Conservation (phyloP, 2,888 invertebrate species). For the Parthenolecanium corni region DNA sequence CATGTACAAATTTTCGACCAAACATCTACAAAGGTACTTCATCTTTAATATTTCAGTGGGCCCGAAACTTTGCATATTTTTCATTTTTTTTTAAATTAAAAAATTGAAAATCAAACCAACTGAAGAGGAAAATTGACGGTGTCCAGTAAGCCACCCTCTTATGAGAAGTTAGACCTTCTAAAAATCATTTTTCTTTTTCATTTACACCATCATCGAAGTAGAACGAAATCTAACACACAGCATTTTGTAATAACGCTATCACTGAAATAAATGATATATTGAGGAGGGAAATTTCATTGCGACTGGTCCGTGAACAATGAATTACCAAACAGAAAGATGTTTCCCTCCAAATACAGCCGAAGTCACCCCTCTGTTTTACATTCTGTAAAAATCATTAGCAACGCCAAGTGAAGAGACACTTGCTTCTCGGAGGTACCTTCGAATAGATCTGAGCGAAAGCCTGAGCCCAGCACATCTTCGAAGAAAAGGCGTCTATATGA, state of each 20-base stretch:
- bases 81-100: not conserved
- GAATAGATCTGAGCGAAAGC: no score
- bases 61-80: no score
- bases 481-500: not conserved
- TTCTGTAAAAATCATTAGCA: conserved; percentile 10
- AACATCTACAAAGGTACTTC: no score
- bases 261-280: not conserved
- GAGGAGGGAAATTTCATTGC: not conserved
- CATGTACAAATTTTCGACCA: no score
- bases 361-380: conserved; percentile 1
- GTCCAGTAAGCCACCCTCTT: not conserved
- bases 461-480: not conserved
- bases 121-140: no score
- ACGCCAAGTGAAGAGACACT: not conserved
- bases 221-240: no score
- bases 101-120: no score
- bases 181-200: not conserved
- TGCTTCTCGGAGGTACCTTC: not conserved
- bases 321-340: conserved; percentile 7
- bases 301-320: conserved; percentile 25
- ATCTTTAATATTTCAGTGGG: no score
- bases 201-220: not conserved
- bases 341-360: not conserved
- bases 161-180: not conserved
- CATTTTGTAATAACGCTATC: not conserved